Conservation (phyloP, 2,888 invertebrate genomes). For the Sinopyrophorus schimmeli region DNA sequence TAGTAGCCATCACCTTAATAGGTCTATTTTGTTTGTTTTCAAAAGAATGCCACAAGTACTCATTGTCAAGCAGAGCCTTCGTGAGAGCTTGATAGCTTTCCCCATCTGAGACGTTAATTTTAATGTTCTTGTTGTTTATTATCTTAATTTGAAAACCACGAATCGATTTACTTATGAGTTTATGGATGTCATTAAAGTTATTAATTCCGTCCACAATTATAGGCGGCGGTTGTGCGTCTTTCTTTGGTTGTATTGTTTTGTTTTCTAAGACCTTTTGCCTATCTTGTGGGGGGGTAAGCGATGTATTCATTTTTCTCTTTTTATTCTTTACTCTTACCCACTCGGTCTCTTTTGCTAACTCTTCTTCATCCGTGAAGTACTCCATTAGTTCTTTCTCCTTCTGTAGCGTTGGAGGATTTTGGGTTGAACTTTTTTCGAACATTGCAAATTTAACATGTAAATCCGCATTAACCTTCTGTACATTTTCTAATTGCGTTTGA, state of each 20-base stretch:
- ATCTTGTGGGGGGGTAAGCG: not conserved
- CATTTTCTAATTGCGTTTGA: constrained; percentile 4
- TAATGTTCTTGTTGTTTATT: constrained; percentile 6
- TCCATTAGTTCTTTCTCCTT: constrained; percentile 1
- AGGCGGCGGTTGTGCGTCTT: not conserved
- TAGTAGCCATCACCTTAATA: constrained; percentile 13
- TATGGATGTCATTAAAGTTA: constrained; percentile 6
- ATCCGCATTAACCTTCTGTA: not conserved
- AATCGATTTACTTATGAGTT: not conserved
- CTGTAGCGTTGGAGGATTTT: not conserved
- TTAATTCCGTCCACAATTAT: constrained; percentile 1
- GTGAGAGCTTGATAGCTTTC: constrained; percentile 3
- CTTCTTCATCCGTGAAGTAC: constrained; percentile 12
- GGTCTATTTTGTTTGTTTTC: constrained; percentile 22
- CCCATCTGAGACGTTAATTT: constrained; percentile 5
- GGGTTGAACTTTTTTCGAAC: not conserved
- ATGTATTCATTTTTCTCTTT: constrained; percentile 16
- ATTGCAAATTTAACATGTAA: not conserved
- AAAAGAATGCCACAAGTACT: constrained; percentile 11
- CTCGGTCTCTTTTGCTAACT: constrained; percentile 9
- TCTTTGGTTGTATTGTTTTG: constrained; percentile 3
- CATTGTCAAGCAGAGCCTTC: not conserved
- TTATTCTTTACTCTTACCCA: constrained; percentile 12
- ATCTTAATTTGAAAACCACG: constrained; percentile 8
- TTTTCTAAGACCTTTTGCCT: too few relatives aligned